Percentiles rank a stretch among this genome's conserved stretches.
phyloP scores from a whole-genome alignment of 2,888 invertebrate species.

The Andrena hattorfiana region DNA sequence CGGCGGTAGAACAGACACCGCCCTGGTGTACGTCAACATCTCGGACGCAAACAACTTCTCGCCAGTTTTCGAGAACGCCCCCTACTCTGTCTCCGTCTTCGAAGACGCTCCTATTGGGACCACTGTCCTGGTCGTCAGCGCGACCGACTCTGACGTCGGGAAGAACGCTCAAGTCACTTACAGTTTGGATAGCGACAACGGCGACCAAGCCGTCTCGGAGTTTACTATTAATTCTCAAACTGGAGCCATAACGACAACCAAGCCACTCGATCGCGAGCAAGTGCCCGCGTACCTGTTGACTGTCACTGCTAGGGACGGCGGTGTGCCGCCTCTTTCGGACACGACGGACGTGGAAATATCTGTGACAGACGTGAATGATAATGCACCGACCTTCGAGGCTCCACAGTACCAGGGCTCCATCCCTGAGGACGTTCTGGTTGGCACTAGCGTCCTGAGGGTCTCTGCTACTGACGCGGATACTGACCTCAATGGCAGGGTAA shows the following conservation, averaged over 20 bases:
- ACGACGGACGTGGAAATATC: conserved; percentile 98
- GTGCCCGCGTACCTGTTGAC: conserved; percentile 92
- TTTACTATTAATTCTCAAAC: conserved; percentile 97
- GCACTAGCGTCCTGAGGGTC: conserved; percentile 92
- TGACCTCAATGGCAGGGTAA: conserved; percentile 94
- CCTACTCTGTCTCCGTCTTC: conserved; percentile 95
- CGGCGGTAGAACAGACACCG: conserved; percentile 94
- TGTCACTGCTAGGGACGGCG: conserved; percentile 97
- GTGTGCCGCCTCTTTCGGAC: conserved; percentile 95
- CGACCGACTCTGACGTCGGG: conserved; percentile 97
- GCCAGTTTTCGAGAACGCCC: conserved; percentile 96
- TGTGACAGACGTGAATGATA: conserved; percentile 98
- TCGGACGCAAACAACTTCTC: conserved; percentile 98
- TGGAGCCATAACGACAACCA: conserved; percentile 96
- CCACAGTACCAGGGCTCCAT: conserved; percentile 93
- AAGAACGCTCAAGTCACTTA: conserved; percentile 96
- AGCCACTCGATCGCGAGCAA: conserved; percentile 94
- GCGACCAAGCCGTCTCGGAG: conserved; percentile 86
- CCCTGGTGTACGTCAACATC: conserved; percentile 96
- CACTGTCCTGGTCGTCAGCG: conserved; percentile 96
- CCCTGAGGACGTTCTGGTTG: conserved; percentile 94
- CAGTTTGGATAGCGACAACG: conserved; percentile 89
- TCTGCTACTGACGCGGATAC: conserved; percentile 94
- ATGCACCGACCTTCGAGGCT: conserved; percentile 94
- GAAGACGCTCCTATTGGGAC: conserved; percentile 97